A percentile compares a stretch with the other conserved stretches of the same genome.
Evolutionary conservation across 2,797 vertebrate genomes (phyloP).

Genomic region (Paedocypris micromegethes): DNA sequence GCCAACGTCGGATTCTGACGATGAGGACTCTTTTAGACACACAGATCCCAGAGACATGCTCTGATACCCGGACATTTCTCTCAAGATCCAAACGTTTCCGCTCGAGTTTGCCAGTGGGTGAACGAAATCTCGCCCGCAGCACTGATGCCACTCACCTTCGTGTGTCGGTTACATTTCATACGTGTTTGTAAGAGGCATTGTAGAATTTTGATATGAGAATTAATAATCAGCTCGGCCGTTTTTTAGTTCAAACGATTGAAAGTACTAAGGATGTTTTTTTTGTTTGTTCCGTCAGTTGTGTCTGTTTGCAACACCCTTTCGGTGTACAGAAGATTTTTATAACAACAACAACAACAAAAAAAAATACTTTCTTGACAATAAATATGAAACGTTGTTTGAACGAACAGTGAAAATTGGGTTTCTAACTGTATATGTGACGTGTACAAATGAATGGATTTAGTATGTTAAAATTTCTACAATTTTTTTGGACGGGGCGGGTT

Average conservation of each 20-base stretch:
- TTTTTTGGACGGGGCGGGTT: conserved; percentile 65
- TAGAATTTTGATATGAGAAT: neutral
- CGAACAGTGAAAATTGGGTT: neutral
- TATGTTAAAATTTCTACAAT: conserved; percentile 69
- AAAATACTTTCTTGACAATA: conserved; percentile 36
- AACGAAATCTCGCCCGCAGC: conserved; percentile 29
- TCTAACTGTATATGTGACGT: conserved; percentile 27
- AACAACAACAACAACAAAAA: conserved; percentile 28
- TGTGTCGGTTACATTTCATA: conserved; percentile 3
- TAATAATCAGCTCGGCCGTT: neutral
- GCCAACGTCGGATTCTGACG: conserved; percentile 84
- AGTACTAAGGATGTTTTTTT: neutral
- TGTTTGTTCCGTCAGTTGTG: neutral
- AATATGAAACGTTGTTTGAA: neutral
- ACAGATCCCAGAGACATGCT: conserved; percentile 86
- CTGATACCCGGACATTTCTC: conserved; percentile 58
- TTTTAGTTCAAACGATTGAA: neutral
- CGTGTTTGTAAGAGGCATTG: conserved; percentile 1
- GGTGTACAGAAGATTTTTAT: conserved; percentile 38
- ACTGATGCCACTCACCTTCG: conserved; percentile 12
- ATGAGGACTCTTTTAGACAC: conserved; percentile 83
- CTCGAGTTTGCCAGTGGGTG: conserved; percentile 36
- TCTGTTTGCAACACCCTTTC: neutral
- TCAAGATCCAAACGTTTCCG: neutral
- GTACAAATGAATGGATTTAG: conserved; percentile 45